phyloP scores from a whole-genome alignment of 2,113 vertebrate genomes.

The Furnarius figulus region DNA sequence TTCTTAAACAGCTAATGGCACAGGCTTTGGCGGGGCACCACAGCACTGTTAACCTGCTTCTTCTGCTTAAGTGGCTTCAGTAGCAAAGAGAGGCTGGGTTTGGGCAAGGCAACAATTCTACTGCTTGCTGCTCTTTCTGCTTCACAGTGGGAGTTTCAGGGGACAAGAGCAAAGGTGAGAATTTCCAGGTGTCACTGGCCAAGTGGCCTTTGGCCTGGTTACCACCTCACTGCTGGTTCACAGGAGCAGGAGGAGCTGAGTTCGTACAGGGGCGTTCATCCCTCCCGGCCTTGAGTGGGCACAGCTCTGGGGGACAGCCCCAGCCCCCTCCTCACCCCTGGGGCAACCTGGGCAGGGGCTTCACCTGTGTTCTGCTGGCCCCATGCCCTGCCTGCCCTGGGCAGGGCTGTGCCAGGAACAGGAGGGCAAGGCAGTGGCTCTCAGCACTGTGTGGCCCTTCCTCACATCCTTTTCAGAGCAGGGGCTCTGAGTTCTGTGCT shows the following conservation, averaged over 20 bases:
- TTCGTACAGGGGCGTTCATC: neutral
- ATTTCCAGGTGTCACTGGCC: neutral
- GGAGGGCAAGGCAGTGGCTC: neutral
- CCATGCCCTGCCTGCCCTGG: neutral
- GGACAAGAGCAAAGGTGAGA: neutral
- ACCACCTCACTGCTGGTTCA: neutral
- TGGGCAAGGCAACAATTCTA: neutral
- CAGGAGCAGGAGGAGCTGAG: neutral
- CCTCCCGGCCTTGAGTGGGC: accelerated
- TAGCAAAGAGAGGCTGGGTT: neutral
- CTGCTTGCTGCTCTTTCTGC: neutral
- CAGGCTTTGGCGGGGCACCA: conserved; percentile 36
- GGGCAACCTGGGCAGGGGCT: neutral
- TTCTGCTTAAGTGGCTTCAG: conserved; percentile 32
- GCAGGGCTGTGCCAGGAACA: neutral
- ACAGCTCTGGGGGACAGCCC: neutral
- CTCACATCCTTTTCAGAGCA: neutral
- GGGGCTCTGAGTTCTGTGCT: neutral
- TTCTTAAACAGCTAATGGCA: conserved; percentile 60
- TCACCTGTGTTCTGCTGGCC: neutral
- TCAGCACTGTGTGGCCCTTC: neutral
- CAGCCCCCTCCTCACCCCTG: neutral
- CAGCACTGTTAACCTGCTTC: conserved; percentile 35
- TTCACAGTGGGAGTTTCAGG: neutral
- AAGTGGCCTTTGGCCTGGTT: neutral